A percentile compares a stretch with the other conserved stretches of the same genome.
Conservation (phyloP, 2,113 vertebrate species). For the Trachemys scripta region DNA sequence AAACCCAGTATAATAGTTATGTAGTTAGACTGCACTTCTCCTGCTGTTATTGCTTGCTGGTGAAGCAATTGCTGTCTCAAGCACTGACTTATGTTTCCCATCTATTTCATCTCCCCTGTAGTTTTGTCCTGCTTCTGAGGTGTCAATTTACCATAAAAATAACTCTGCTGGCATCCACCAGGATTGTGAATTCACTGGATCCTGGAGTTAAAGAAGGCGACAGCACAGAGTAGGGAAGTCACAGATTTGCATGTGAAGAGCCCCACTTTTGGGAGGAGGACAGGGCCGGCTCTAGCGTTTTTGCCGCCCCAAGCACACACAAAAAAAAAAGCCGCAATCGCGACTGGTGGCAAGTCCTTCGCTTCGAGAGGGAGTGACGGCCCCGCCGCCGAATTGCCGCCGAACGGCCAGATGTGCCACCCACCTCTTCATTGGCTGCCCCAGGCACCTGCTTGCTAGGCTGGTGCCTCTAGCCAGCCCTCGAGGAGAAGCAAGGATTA, state of each 20-base stretch:
- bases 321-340: too few relatives aligned
- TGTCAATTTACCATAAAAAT: conserved; percentile 81
- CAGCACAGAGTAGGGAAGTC: neutral
- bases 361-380: too few relatives aligned
- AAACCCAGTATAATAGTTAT: conserved; percentile 50
- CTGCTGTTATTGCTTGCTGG: conserved; percentile 56
- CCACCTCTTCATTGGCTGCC: too few relatives aligned
- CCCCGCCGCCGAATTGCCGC: too few relatives aligned
- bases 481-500: too few relatives aligned
- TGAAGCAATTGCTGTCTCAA: conserved; percentile 71
- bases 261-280: accelerated
- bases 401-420: too few relatives aligned
- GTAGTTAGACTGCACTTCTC: conserved; percentile 54
- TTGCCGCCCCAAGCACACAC: too few relatives aligned
- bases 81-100: conserved; percentile 55
- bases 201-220: conserved; percentile 2
- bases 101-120: conserved; percentile 57
- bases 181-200: conserved; percentile 49
- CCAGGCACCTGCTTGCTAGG: too few relatives aligned
- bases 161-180: conserved; percentile 75
- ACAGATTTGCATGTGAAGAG: neutral
- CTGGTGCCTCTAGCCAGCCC: too few relatives aligned
- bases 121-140: conserved; percentile 69
- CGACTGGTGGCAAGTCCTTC: too few relatives aligned
- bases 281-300: too few relatives aligned